phyloP scores from a whole-genome alignment of 2,113 vertebrate species.

The Sphyrna mokarran region DNA sequence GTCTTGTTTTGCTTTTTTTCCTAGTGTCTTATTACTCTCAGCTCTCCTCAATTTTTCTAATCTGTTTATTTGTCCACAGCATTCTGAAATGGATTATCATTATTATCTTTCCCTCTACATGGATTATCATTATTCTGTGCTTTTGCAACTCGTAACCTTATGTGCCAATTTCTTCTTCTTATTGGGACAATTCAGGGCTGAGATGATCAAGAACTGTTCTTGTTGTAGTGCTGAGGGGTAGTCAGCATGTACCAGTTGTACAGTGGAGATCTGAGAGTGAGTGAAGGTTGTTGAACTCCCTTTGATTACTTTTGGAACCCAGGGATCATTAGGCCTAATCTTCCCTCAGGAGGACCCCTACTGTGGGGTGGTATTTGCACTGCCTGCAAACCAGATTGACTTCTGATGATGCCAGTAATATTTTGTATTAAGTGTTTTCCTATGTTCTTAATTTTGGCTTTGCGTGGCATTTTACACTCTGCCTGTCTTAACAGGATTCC shows the following conservation, averaged over 20 bases:
- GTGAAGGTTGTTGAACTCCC: not conserved
- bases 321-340: not conserved
- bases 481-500: not conserved
- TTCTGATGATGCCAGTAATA: not conserved
- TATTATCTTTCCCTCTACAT: not conserved
- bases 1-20: not conserved
- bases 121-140: not conserved
- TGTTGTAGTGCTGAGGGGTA: no score
- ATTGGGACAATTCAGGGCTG: no score
- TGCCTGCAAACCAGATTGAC: not conserved
- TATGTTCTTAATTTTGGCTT: not conserved
- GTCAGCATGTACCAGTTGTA: no score
- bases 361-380: not conserved
- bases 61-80: not conserved
- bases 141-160: not conserved
- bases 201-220: no score
- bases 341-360: not conserved
- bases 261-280: not conserved
- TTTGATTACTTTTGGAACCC: not conserved
- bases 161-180: no score
- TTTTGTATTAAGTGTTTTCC: not conserved
- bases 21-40: no score
- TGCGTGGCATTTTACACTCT: not conserved
- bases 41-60: not conserved
- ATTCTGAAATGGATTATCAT: not conserved